Evolutionary conservation across 2,888 invertebrate genomes (phyloP).

Genomic region (Drosophila multiciliata): DNA sequence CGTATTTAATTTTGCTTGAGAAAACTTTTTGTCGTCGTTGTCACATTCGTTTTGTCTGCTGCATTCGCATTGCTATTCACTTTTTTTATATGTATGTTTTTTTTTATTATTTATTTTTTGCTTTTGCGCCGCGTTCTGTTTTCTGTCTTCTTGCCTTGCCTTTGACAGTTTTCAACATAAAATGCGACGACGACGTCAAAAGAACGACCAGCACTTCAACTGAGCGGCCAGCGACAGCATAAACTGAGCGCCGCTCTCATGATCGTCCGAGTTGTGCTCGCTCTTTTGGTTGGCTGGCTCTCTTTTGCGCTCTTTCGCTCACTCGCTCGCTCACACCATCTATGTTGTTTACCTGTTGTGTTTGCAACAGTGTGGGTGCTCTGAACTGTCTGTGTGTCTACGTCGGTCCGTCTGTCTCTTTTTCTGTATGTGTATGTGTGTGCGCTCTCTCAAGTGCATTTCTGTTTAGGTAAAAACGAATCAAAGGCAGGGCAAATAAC

Average conservation of each 20-base stretch:
- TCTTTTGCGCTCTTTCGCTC: slow-evolving; percentile 25
- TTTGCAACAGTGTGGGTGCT: slow-evolving; percentile 48
- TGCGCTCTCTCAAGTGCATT: slow-evolving; percentile 77
- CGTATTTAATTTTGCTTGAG: slow-evolving; percentile 56
- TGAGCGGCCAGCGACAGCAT: slow-evolving; percentile 63
- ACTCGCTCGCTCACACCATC: slow-evolving; percentile 24
- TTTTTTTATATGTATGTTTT: slow-evolving; percentile 42
- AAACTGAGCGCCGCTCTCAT: slow-evolving; percentile 58
- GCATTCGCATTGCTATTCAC: slow-evolving; percentile 76
- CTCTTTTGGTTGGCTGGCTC: slow-evolving; percentile 14
- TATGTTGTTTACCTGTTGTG: slow-evolving; percentile 76
- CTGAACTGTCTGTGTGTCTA: slow-evolving; percentile 24
- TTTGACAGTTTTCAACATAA: slow-evolving; percentile 80
- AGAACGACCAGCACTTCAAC: slow-evolving; percentile 56
- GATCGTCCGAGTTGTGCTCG: slow-evolving; percentile 23
- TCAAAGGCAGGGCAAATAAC: slow-evolving; percentile 77
- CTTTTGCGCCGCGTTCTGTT: slow-evolving; percentile 56
- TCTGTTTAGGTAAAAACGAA: slow-evolving; percentile 80
- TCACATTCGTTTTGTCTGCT: slow-evolving; percentile 76
- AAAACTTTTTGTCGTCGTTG: slow-evolving; percentile 73
- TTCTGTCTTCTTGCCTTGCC: slow-evolving; percentile 64
- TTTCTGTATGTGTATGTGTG: slow-evolving; percentile 15
- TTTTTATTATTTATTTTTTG: slow-evolving; percentile 33
- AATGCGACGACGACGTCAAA: slow-evolving; percentile 64
- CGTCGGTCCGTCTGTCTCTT: not conserved